phyloP scores from a whole-genome alignment of 1,140 invertebrate species.

The Neelides sp. region DNA sequence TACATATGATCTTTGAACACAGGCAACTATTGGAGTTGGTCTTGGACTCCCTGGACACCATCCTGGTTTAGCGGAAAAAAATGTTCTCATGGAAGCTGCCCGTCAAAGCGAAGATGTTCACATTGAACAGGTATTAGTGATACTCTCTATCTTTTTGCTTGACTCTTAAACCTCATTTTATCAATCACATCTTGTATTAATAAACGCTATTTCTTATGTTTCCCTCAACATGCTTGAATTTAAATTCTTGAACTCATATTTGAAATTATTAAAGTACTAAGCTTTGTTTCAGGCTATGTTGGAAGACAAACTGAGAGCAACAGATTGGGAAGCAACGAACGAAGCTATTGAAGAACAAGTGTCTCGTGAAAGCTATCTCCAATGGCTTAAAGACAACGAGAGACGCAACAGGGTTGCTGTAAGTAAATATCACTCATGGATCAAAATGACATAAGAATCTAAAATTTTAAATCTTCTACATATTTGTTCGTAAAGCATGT shows the following conservation, averaged over 20 bases:
- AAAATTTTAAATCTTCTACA: background rate
- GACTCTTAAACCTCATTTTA: background rate
- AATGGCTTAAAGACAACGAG: conserved; percentile 67
- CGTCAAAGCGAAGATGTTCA: conserved; percentile 70
- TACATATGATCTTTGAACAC: no score
- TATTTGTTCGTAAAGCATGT: background rate
- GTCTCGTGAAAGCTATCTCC: conserved; percentile 75
- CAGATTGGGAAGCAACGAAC: conserved; percentile 87
- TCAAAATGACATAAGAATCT: background rate
- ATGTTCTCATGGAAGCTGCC: conserved; percentile 63
- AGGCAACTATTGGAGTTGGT: conserved; percentile 66
- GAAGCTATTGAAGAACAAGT: conserved; percentile 84
- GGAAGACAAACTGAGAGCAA: conserved; percentile 79
- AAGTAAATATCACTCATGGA: background rate
- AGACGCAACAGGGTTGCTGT: conserved; percentile 42
- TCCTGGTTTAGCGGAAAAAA: conserved; percentile 62
- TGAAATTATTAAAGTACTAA: background rate
- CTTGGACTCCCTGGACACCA: conserved; percentile 71
- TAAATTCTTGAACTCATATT: background rate
- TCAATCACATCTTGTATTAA: background rate
- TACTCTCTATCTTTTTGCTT: background rate
- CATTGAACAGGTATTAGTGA: conserved; percentile 56
- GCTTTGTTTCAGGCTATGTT: conserved; percentile 63
- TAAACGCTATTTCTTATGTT: background rate
- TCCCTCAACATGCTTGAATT: background rate